Percentiles rank a stretch among this genome's conserved stretches.
Evolutionary conservation across 2,113 vertebrate genomes (phyloP).

Genomic region (Ascaphus truei): DNA sequence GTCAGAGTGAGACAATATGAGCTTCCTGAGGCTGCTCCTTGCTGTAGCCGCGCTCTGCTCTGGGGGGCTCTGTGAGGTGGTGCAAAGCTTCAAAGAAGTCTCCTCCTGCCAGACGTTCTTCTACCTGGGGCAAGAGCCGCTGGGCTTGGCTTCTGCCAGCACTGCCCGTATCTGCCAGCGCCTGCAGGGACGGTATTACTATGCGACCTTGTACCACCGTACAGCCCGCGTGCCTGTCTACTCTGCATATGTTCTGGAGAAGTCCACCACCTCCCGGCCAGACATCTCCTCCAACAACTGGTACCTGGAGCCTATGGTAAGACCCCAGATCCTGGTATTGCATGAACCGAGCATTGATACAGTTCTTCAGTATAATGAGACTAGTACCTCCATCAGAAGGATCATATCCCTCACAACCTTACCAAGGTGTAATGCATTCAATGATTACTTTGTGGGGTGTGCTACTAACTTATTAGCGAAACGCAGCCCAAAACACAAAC

Average conservation of each 20-base stretch:
- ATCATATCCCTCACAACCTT: no score
- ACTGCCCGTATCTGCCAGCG: conserved; percentile 16
- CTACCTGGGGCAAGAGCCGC: conserved; percentile 15
- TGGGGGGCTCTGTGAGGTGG: neutral
- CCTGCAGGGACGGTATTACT: conserved; percentile 7
- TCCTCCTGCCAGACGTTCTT: conserved; percentile 3
- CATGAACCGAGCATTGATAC: neutral
- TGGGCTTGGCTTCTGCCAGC: neutral
- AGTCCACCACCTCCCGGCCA: conserved; percentile 24
- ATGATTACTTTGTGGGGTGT: no score
- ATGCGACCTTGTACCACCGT: conserved; percentile 24
- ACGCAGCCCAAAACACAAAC: no score
- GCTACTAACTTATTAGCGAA: no score
- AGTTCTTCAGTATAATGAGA: no score
- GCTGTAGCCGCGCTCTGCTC: neutral
- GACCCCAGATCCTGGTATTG: neutral
- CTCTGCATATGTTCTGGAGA: conserved; percentile 24
- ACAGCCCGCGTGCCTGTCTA: conserved; percentile 18
- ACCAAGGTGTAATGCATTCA: no score
- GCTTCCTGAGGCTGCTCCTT: neutral
- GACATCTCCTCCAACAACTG: conserved; percentile 22
- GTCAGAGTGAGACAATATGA: neutral
- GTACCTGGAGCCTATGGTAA: conserved; percentile 35
- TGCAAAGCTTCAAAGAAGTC: neutral
- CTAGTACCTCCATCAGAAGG: no score